Evolutionary conservation across 53 echinoderm and acorn worm species (phyloP), one percentile per base, ranked within the genome.

Genomic region (Echinarachnius parma): DNA sequence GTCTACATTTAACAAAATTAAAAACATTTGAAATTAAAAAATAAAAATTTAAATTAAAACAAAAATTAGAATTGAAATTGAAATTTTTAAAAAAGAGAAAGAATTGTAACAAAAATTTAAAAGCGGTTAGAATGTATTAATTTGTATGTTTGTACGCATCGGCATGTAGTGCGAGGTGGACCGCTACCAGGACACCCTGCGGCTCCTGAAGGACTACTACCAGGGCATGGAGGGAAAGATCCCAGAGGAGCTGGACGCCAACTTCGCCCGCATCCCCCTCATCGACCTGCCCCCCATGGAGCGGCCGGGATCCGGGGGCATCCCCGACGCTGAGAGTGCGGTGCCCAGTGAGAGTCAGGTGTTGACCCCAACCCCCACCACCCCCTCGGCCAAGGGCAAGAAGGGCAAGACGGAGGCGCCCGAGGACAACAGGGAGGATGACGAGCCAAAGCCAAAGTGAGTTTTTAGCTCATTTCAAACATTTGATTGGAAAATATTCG

Each of bases 201-300:
- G 88, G 14, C 91, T 98, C 33, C 76, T 98, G 36, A 91, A 90
- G 63, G 98, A 98, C 42, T 98, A 98, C 88, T 98, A 91, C 83
- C 87, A 88, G 60, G 91, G 91, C 29, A 83, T 98, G 88, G 98
- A 98, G 61, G 98, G 98, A 37, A 98, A 98, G 78, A 88, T 88
- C 34, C 98, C 98, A 0, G 91, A 92, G 44, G 98, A 92, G 30
- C 80, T 83, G 54, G 89, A 93, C 63, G 37, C 71, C 25, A 62
- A 26, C 64, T 98, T 71, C 50, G 83, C 82, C 66, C 87, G 98
- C 3, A 88, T 98, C 28, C 98, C 98, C 4, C 86, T 98, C 48
- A 98, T 98, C 21, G 98, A 98, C 35, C 86, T 98, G 31, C 82
- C 83, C 16, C 79, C 83, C 42, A 81, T 69, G 9, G 81, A 87